Evolutionary conservation across 2,888 invertebrate genomes (phyloP).

Genomic region (Andrena chrysosceles): DNA sequence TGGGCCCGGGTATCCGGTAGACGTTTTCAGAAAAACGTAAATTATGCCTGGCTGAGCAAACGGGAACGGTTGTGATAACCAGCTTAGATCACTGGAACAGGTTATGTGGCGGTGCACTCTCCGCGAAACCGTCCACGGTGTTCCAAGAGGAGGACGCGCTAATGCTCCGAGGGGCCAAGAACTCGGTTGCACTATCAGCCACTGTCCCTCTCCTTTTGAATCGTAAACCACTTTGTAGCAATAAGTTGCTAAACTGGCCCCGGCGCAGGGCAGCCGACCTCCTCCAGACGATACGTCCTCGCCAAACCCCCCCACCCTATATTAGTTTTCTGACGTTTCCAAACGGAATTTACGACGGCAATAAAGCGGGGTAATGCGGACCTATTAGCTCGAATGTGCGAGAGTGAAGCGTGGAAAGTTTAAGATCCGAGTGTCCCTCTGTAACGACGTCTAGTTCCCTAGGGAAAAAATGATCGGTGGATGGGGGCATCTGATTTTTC

Average conservation of each 20-base stretch:
- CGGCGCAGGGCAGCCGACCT: constrained; percentile 33
- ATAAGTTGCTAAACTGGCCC: constrained; percentile 55
- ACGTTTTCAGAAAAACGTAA: constrained; percentile 61
- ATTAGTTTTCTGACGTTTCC: constrained; percentile 64
- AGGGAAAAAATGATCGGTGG: constrained; percentile 12
- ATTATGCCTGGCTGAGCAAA: constrained; percentile 64
- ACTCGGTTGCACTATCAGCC: constrained; percentile 48
- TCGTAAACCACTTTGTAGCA: constrained; percentile 68
- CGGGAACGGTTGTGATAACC: constrained; percentile 74
- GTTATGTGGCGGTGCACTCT: constrained; percentile 54
- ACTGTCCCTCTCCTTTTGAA: constrained; percentile 45
- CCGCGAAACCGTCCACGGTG: constrained; percentile 33
- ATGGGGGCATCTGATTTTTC: not conserved
- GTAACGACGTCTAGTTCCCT: constrained; percentile 57
- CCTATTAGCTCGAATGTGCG: constrained; percentile 64
- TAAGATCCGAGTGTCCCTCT: constrained; percentile 45
- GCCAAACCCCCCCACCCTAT: constrained; percentile 24
- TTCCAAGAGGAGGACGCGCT: constrained; percentile 36
- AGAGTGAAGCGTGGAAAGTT: constrained; percentile 48
- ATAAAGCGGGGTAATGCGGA: constrained; percentile 66
- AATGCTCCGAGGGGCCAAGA: constrained; percentile 40
- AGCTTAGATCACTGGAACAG: constrained; percentile 67
- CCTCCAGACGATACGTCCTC: constrained; percentile 40
- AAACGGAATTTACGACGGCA: constrained; percentile 68
- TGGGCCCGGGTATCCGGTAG: constrained; percentile 54